These are phyloP conservation scores for Hippoglossus stenolepis DNA, from an alignment of 2,113 vertebrate genomes.

Conservation along the genomic window DNA sequence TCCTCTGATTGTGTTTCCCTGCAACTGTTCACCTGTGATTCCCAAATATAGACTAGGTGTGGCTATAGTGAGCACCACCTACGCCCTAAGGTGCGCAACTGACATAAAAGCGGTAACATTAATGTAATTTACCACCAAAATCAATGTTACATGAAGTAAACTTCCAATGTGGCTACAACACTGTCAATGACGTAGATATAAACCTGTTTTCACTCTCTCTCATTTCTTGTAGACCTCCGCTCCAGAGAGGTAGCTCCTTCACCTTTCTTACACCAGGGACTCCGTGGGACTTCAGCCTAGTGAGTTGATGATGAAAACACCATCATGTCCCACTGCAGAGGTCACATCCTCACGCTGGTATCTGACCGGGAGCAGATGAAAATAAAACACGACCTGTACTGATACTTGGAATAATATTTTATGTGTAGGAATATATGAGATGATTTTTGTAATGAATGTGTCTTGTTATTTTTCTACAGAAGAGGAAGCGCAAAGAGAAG, in stretches of 20 bases:
- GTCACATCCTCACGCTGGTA: not conserved
- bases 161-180: no score
- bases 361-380: not conserved
- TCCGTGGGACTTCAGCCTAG: conserved; percentile 79
- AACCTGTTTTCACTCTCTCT: conserved; percentile 12
- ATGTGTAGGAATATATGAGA: not conserved
- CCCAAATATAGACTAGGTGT: no score
- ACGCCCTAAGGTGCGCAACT: no score
- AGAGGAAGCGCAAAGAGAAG: conserved; percentile 79
- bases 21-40: no score
- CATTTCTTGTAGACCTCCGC: conserved; percentile 57
- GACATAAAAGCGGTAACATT: no score
- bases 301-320: conserved; percentile 54
- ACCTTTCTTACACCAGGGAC: conserved; percentile 78
- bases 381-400: not conserved
- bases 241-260: conserved; percentile 79
- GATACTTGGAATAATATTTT: not conserved
- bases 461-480: conserved; percentile 51
- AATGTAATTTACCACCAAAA: no score
- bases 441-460: not conserved
- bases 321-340: not conserved
- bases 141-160: no score
- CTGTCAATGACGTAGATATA: not conserved
- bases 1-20: no score
- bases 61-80: no score